Base-by-base conservation (phyloP, 1,140 invertebrate species). In the Drosophila simulans region DNA sequence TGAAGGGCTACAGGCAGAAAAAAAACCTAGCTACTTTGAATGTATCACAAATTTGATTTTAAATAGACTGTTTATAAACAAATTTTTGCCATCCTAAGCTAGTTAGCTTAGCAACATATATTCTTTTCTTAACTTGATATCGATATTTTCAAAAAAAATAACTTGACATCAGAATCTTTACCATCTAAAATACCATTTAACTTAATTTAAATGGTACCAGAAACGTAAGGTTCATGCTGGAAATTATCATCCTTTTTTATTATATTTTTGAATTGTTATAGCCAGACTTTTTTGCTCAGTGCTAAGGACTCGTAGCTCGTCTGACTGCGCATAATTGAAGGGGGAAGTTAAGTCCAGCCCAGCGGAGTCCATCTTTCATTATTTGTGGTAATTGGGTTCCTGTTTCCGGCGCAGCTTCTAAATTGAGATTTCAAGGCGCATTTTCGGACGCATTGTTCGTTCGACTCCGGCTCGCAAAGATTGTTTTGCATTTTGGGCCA, bases 321-420 rank as follows among this genome's bases (percentile, higher is more conserved):
- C 68, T 59, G 77, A 40, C 56, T 51, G 52, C 42, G 77, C 68
- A 81, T 85, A 86, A 77, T 85, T 81, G 60, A 49, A 45, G 45
- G 55, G 31, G 22, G 31, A 35, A 42, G 0, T 13, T 40, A 8
- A 7, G 27, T 5, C 35, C 48, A 37, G 11, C 20, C 12, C 52
- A 22, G 17, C 15, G 25, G 25, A 59, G 34, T 73, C 56, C 60
- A 72, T 84, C 74, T 77, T 77, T 69, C 81, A 88, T 88, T 88
- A 79, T 79, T 80, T 68, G 49, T 54, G 43, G 35, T 88, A 86
- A 86, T 83, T 86, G 77, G 82, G 63, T 76, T 79, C 40, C 63
- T 62, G 57, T 48, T 78, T 62, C 64, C 59, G 45, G 46, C 57
- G 17, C 59, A 77, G 60, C 17, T 56, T 64, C 20, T n/a, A 48